Base-by-base conservation (phyloP, 2,113 vertebrate genomes). In the Atherinomorus stipes region DNA sequence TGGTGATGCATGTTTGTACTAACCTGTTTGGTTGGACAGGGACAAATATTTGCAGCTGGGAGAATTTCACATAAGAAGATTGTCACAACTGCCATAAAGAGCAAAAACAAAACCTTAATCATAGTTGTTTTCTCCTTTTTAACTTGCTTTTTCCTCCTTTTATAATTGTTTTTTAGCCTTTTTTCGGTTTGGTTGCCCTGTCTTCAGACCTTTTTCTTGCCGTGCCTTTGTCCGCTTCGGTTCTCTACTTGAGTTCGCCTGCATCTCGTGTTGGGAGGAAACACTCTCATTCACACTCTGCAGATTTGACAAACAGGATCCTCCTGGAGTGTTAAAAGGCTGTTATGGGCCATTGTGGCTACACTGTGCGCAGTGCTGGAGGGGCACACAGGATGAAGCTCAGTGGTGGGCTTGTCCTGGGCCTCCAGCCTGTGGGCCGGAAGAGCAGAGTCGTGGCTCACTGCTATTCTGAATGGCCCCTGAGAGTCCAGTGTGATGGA, bases 401-500 rank as follows among this genome's bases (percentile, higher is more conserved):
- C 91, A 79, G 86, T 63, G 59, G 85, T 85, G 75, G 84, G 71
- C 75, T 85, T 73, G 69, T 90, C 71, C 74, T 74, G 71, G 79
- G 80, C 78, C 70, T 83, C 57, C 59, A 70, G 89, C 81, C 78
- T 78, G 67, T 42, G 45, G 60, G 76, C 88, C 89, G 90, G 90
- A 93, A 90, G n/a, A n/a, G n/a, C n/a, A n/a, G n/a, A n/a, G 51
- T 73, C 25, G 64, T 70, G 86, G 83, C 77, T 88, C 81, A 81
- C 78, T 80, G 78, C 71, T 53, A 59, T 69, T 88, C 77, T 89
- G 74, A 91, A 87, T 79, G 82, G 81, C 64, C 74, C 81, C 86
- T 71, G 87, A 91, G 86, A 87, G 88, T 80, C 84, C 82, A 78
- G 54, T 56, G 87, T 92, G 92, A 90, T 88, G 87, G 88, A 88